Base-by-base conservation (phyloP, 2,113 vertebrate species). In the Sinocyclocheilus anophthalmus region DNA sequence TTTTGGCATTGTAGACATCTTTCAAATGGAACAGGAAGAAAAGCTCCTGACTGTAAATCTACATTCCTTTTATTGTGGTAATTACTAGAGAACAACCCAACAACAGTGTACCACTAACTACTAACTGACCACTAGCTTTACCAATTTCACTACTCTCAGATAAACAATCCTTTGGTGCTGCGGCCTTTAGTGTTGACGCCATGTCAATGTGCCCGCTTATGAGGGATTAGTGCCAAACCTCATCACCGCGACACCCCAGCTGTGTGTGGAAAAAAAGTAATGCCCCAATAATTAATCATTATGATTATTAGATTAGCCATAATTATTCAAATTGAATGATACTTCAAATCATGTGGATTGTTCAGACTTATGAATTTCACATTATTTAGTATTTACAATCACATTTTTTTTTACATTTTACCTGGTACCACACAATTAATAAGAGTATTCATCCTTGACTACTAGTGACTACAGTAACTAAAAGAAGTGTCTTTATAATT, bases 21-120 rank as follows among this genome's bases (percentile, higher is more conserved):
- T 63, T 85, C 39, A 87, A 70, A 85, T 70, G 20, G 14, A 79
- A 39, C 18, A 61, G 55, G 33, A 61, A 26, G 13, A 11, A 45
- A 42, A 63, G 22, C 14, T 59, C 53, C 20, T 79, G 53, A n/a
- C 4, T 13, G 18, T n/a, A 24, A 48, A 80, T 42, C 22, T 80
- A 4, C 55, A 16, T 80, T 26, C 9, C 57, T 81, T 76, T 45
- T 26, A 81, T 65, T 81, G 37, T 65, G 59, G 42, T 24, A 45
- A 42, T 81, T 81, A 59, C 33, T 14, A 7, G 33, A 61, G 22
- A 61, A 24, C 57, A 45, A 18, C 3, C 22, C 16, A 3, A 16
- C 22, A 75, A 24, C 13, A 48, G 11, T 12, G 33, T 37, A 2
- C 10, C 30, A 33, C 30, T 2, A 22, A 37, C 37, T 16, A 18